Evolutionary conservation across 2,888 invertebrate genomes (phyloP), one percentile per base, ranked within the genome.

Genomic region (Drosophila subsilvestris): DNA sequence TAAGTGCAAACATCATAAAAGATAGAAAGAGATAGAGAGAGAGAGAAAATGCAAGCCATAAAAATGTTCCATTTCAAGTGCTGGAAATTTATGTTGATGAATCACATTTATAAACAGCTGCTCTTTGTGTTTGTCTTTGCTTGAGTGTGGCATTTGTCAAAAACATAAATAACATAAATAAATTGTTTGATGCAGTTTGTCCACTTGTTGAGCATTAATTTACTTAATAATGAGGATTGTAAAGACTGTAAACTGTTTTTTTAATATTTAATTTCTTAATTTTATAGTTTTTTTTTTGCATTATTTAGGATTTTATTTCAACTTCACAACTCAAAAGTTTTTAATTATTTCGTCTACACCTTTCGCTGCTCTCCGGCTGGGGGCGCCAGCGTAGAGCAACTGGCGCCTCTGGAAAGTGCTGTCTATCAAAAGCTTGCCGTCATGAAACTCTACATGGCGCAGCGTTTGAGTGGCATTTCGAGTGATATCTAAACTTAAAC

Each of bases 1-100:
- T 59, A 58, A 49, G 49, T 25, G 57, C 32, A 22, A 65, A 32
- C 67, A 67, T 66, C 57, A 69, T 37, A 37, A 14, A 37, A 37
- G 6, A 37, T 14, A 37, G 37, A 37, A 1, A 14, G 1, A 37
- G 12, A 32, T 1, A 14, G 32, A 14, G 32, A 10, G 10, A 49
- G 17, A 43, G 10, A 9, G 18, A n/a, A 54, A 25, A 62, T 62
- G 47, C 37, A 18, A n/a, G 47, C 29, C 54, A 27, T 63, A 54
- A 54, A 65, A 54, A 25, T 8, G 32, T 32, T 17, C 37, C 48
- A 57, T 58, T 29, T 49, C 57, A 37, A 32, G 22, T 12, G 29
- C 37, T 50, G 17, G 27, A 50, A 63, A 50, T 45, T 44, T 50
- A 20, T 25, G 37, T 48, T 49, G 55, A 55, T 63, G 44, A 55